These are phyloP conservation scores for Zaprionus africanus DNA, from an alignment of 1,140 invertebrate genomes.

Conservation along the genomic window DNA sequence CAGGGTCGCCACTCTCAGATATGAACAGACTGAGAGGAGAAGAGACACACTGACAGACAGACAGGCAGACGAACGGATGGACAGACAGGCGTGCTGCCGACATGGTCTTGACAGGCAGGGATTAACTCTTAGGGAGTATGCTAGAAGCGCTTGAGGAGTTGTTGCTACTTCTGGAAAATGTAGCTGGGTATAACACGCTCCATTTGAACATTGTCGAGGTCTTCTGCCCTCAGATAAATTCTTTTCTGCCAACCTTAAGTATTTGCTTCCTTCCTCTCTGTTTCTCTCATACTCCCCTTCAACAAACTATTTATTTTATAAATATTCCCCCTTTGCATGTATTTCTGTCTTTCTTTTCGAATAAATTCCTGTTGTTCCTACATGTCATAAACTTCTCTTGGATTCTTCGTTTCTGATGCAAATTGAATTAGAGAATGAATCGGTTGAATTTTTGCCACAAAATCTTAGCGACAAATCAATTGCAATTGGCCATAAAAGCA, in stretches of 20 bases:
- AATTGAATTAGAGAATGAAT: constrained; percentile 9
- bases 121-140: constrained; percentile 45
- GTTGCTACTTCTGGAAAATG: not conserved
- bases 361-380: not conserved
- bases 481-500: constrained; percentile 34
- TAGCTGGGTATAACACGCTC: not conserved
- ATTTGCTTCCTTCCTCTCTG: not conserved
- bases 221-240: not conserved
- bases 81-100: constrained; percentile 43
- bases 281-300: not conserved
- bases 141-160: constrained; percentile 5
- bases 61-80: not conserved
- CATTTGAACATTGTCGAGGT: not conserved
- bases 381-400: not conserved
- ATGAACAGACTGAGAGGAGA: not conserved
- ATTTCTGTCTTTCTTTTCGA: too few relatives aligned
- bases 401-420: not conserved
- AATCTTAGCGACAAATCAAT: constrained; percentile 25
- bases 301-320: not conserved
- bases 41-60: not conserved
- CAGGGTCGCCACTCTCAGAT: not conserved
- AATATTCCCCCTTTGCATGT: not conserved
- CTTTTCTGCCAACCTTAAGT: not conserved
- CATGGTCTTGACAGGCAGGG: constrained; percentile 65
- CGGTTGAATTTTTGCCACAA: constrained; percentile 4